Evolutionary conservation across 2,113 vertebrate genomes (phyloP).

Genomic region (Pitta sordida): DNA sequence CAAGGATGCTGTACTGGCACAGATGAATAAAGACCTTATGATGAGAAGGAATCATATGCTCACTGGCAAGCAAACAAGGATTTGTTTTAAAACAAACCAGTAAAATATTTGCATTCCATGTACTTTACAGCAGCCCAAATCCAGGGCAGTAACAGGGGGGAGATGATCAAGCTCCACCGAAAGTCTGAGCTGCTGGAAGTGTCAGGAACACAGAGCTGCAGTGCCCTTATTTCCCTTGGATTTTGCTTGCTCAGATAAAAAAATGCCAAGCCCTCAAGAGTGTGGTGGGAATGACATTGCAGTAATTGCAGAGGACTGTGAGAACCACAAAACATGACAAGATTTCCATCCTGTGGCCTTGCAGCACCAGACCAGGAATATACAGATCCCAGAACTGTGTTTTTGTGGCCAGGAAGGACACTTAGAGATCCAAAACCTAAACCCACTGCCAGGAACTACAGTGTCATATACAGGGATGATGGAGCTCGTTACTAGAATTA

Average conservation of each 20-base stretch:
- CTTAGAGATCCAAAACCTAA: background rate
- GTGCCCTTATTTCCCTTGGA: background rate
- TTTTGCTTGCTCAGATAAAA: background rate
- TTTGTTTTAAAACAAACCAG: background rate
- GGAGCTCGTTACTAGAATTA: background rate
- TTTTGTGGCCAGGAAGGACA: background rate
- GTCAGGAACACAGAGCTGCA: background rate
- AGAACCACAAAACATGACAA: background rate
- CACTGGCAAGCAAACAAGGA: background rate
- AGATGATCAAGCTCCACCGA: background rate
- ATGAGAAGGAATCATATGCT: background rate
- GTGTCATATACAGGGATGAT: background rate
- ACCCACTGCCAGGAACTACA: background rate
- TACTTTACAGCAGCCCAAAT: background rate
- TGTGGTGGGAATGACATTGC: rapidly evolving
- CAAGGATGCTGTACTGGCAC: background rate
- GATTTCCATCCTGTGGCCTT: background rate
- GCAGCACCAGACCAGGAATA: background rate
- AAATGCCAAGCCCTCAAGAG: background rate
- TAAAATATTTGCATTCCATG: background rate
- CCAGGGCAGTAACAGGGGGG: background rate
- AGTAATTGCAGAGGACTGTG: background rate
- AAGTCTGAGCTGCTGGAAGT: background rate
- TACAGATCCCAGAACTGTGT: background rate
- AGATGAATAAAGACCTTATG: background rate